Conservation (phyloP, 2,797 vertebrate species). For the Pelodytes ibericus region DNA sequence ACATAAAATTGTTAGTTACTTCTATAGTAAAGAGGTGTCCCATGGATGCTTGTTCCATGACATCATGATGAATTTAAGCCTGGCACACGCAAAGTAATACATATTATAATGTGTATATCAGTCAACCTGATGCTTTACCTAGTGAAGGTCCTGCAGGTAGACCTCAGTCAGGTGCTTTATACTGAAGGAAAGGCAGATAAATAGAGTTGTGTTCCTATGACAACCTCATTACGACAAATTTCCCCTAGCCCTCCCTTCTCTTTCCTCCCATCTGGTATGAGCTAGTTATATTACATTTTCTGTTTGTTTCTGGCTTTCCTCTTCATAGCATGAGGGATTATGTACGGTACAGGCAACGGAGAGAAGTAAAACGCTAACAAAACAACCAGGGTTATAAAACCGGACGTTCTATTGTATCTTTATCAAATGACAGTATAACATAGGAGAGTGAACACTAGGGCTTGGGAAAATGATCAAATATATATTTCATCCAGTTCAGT, state of each 20-base stretch:
- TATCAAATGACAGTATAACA: background rate
- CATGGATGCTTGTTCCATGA: background rate
- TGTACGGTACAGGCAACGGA: constrained; percentile 22
- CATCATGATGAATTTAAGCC: constrained; percentile 9
- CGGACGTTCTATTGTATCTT: background rate
- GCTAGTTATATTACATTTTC: constrained; percentile 56
- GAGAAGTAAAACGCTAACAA: constrained; percentile 7
- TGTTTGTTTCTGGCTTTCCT: constrained; percentile 55
- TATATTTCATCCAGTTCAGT: constrained; percentile 13
- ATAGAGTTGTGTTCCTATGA: constrained; percentile 62
- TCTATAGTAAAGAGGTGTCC: background rate
- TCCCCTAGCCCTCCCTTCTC: constrained; percentile 48
- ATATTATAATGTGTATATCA: background rate
- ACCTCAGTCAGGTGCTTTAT: constrained; percentile 58
- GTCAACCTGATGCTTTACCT: background rate
- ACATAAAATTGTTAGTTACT: background rate
- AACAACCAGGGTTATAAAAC: background rate
- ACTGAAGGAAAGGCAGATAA: constrained; percentile 55
- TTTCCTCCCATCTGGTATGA: constrained; percentile 63
- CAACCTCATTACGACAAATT: constrained; percentile 60
- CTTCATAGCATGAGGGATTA: constrained; percentile 49
- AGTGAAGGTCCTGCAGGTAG: constrained; percentile 42
- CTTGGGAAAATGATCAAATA: constrained; percentile 10
- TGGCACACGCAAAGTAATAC: background rate
- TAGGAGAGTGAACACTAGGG: background rate